These are phyloP conservation scores for Champsocephalus gunnari DNA, from an alignment of 2,797 vertebrate species.

Conservation along the genomic window DNA sequence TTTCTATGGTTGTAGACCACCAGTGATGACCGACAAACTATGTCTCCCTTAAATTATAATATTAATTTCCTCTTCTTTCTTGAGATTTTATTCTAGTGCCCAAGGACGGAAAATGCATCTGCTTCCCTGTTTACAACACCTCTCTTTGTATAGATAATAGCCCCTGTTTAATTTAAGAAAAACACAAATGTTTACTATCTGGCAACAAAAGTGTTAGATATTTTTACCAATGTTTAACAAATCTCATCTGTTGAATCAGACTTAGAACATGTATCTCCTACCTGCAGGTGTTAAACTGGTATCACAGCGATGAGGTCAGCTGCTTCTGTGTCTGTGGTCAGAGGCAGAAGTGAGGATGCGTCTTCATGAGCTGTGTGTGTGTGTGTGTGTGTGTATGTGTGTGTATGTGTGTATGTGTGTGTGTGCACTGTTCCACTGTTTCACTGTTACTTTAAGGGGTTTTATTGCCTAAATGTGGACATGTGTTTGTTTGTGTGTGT, in stretches of 20 bases:
- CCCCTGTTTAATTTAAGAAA: no score
- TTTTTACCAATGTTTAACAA: no score
- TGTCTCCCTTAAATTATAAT: no score
- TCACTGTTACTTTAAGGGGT: slow-evolving; percentile 13
- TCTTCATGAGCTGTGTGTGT: not conserved
- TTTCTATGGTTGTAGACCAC: no score
- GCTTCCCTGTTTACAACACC: no score
- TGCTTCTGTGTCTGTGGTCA: slow-evolving; percentile 29
- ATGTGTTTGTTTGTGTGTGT: not conserved
- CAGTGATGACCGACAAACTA: no score
- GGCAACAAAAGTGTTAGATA: no score
- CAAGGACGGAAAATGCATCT: no score
- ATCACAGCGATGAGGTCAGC: not conserved
- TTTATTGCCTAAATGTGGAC: slow-evolving; percentile 10
- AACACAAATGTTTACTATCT: no score
- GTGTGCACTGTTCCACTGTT: not conserved
- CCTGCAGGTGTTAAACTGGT: slow-evolving; percentile 28
- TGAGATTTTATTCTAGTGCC: no score
- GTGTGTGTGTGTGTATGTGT: slow-evolving; percentile 6
- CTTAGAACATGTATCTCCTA: slow-evolving; percentile 18
- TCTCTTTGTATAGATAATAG: no score
- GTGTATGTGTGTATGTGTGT: slow-evolving; percentile 9
- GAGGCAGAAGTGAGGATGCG: slow-evolving; percentile 21
- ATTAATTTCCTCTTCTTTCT: no score
- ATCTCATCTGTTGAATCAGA: not conserved